These are phyloP conservation scores for Ametastegia equiseti DNA, from an alignment of 2,888 invertebrate genomes.

Conservation along the genomic window DNA sequence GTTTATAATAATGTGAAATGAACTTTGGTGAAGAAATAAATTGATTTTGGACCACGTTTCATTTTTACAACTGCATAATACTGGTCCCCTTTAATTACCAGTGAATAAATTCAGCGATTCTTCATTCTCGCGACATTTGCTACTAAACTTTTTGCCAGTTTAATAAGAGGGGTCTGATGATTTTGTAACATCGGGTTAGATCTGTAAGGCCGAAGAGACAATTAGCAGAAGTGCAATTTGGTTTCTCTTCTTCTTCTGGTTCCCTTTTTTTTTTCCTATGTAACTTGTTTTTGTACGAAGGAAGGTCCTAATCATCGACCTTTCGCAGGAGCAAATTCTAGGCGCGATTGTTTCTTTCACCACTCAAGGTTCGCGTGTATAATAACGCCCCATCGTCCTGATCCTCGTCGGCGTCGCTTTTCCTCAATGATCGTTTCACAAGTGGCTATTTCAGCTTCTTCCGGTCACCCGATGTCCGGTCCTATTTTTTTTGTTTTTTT, in stretches of 20 bases:
- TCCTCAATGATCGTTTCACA: slow-evolving; percentile 11
- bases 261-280: neutral
- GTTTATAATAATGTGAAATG: too few species aligned
- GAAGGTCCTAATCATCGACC: slow-evolving; percentile 13
- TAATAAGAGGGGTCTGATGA: neutral
- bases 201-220: slow-evolving; percentile 10
- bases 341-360: neutral
- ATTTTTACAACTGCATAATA: too few species aligned
- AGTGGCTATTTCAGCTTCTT: neutral
- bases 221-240: neutral
- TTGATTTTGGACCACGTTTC: too few species aligned
- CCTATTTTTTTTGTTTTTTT: neutral
- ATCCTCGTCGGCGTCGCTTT: neutral
- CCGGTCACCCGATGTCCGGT: neutral
- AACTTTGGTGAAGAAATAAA: too few species aligned
- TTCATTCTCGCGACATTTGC: neutral
- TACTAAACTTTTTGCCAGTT: neutral
- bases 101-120: neutral
- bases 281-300: slow-evolving; percentile 7
- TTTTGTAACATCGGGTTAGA: slow-evolving; percentile 10
- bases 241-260: neutral
- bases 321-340: neutral
- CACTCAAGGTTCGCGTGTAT: neutral
- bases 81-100: too few species aligned
- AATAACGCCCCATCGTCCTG: neutral